Evolutionary conservation across 2,888 invertebrate species (phyloP).

Genomic region (Hemaris fuciformis): DNA sequence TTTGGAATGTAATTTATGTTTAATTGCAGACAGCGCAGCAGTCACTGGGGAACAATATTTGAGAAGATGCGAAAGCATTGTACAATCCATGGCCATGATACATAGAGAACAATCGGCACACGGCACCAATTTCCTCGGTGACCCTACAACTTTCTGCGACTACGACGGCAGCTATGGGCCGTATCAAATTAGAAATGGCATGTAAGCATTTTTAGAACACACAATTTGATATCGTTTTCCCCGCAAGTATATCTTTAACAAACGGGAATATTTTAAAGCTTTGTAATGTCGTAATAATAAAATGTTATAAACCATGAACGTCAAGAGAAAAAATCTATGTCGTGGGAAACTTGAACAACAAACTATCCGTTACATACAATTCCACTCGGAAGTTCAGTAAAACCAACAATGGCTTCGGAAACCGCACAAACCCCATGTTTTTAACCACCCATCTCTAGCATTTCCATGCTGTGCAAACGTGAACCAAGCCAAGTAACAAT

Average conservation of each 20-base stretch:
- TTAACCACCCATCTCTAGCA: neutral
- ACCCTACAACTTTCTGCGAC: constrained; percentile 81
- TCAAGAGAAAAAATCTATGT: no score
- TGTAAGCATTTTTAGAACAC: constrained; percentile 65
- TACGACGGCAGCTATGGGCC: constrained; percentile 85
- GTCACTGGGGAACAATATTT: constrained; percentile 81
- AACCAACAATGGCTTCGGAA: neutral
- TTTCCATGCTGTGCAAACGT: neutral
- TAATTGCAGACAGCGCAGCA: constrained; percentile 60
- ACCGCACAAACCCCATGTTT: neutral
- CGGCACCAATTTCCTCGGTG: constrained; percentile 80
- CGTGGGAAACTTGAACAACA: no score
- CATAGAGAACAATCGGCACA: constrained; percentile 79
- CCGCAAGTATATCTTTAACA: neutral
- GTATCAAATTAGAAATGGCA: constrained; percentile 75
- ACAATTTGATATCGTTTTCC: neutral
- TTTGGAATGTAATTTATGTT: neutral
- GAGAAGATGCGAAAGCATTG: constrained; percentile 85
- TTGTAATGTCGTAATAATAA: neutral
- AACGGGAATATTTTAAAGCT: neutral
- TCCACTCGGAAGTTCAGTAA: neutral
- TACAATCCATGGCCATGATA: constrained; percentile 76
- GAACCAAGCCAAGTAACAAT: neutral
- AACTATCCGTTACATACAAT: neutral
- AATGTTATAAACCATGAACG: neutral